These are phyloP conservation scores for Folsomia candida DNA, from an alignment of 2,888 invertebrate genomes.

Conservation along the genomic window DNA sequence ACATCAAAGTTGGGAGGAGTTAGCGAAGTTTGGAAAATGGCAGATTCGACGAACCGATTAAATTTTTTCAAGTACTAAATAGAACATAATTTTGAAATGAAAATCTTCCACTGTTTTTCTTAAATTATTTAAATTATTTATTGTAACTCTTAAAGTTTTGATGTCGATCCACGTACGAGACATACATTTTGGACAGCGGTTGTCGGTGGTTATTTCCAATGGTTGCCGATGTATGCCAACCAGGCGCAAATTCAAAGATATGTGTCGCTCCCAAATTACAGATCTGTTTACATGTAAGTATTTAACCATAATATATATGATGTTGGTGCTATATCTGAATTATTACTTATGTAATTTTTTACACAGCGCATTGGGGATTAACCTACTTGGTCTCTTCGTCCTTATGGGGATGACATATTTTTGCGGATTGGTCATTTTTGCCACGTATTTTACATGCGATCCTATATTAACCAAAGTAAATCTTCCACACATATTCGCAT, in stretches of 20 bases:
- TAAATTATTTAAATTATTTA: not conserved
- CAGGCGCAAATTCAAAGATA: slow-evolving; percentile 50
- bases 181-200: slow-evolving; percentile 48
- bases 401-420: slow-evolving; percentile 47
- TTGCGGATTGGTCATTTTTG: slow-evolving; percentile 47
- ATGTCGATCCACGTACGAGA: slow-evolving; percentile 42
- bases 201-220: slow-evolving; percentile 42
- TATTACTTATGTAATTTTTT: not conserved
- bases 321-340: slow-evolving; percentile 22
- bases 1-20: slow-evolving; percentile 40
- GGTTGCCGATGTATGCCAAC: slow-evolving; percentile 49
- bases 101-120: not conserved
- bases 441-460: slow-evolving; percentile 45
- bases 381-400: slow-evolving; percentile 45
- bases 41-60: slow-evolving; percentile 32
- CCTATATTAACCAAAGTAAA: slow-evolving; percentile 19
- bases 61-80: slow-evolving; percentile 37
- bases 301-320: slow-evolving; percentile 4
- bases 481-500: not conserved
- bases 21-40: slow-evolving; percentile 34
- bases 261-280: slow-evolving; percentile 43
- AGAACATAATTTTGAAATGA: no score
- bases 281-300: slow-evolving; percentile 41
- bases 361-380: slow-evolving; percentile 45
- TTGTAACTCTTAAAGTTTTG: slow-evolving; percentile 34